Conservation (phyloP, 2,113 vertebrate genomes). For the Emydocephalus ijimae region DNA sequence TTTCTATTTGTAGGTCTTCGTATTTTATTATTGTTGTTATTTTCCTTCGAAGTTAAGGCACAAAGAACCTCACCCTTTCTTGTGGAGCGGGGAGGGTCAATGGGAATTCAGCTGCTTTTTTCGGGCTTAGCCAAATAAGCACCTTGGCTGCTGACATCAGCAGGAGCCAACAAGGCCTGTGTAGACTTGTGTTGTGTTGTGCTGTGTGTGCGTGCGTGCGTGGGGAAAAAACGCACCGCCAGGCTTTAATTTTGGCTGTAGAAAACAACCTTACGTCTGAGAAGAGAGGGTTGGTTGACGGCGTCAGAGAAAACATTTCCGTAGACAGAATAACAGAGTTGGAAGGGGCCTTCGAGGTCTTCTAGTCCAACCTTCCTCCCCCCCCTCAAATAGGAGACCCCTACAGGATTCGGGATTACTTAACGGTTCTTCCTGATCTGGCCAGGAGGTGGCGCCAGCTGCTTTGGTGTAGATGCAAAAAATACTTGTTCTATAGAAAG, state of each 20-base stretch:
- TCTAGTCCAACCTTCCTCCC: not conserved
- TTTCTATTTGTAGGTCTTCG: too few relatives aligned
- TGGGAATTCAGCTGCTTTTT: not conserved
- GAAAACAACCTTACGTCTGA: not conserved
- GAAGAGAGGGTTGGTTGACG: not conserved
- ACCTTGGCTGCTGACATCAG: not conserved
- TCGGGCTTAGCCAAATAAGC: not conserved
- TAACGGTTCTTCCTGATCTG: not conserved
- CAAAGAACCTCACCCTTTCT: not conserved
- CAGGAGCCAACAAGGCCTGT: not conserved
- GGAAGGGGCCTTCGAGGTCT: not conserved
- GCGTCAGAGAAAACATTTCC: not conserved
- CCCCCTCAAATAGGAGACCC: not conserved
- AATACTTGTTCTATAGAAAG: not conserved
- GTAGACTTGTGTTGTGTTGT: not conserved
- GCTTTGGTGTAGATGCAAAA: not conserved
- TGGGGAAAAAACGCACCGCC: too few relatives aligned
- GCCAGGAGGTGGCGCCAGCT: not conserved
- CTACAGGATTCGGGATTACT: too few relatives aligned
- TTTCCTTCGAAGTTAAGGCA: not conserved
- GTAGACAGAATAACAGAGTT: not conserved
- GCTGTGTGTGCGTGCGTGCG: not conserved
- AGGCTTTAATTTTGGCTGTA: not conserved
- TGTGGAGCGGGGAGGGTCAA: accelerated
- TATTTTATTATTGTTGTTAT: too few relatives aligned